phyloP scores from a whole-genome alignment of 2,113 vertebrate species.

The Leuciscus idus region DNA sequence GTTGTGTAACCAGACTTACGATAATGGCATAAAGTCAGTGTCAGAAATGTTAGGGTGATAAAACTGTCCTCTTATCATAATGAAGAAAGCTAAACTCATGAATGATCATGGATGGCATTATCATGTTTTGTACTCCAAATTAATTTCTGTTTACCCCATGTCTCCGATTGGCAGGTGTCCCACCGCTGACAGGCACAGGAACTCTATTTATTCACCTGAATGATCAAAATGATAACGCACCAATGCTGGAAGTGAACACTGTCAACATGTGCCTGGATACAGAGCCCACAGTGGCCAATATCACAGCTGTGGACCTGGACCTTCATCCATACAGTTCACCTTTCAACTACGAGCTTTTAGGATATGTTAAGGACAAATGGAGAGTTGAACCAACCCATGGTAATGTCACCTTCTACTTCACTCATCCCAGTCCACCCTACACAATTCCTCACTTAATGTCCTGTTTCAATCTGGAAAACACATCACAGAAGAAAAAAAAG shows the following conservation, averaged over 20 bases:
- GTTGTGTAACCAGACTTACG: too few relatives aligned
- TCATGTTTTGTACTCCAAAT: background rate
- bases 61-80: too few relatives aligned
- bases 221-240: slow-evolving; percentile 50
- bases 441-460: background rate
- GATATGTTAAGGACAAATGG: slow-evolving; percentile 45
- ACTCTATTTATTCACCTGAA: slow-evolving; percentile 41
- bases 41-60: too few relatives aligned
- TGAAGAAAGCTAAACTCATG: too few relatives aligned
- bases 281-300: background rate
- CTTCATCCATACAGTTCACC: slow-evolving; percentile 40
- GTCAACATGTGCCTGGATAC: slow-evolving; percentile 26
- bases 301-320: slow-evolving; percentile 51
- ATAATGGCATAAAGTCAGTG: too few relatives aligned
- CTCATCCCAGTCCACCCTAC: background rate
- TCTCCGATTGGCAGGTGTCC: slow-evolving; percentile 61
- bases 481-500: background rate
- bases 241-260: background rate
- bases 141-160: background rate
- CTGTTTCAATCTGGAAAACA: background rate
- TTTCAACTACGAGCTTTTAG: slow-evolving; percentile 45
- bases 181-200: slow-evolving; percentile 61
- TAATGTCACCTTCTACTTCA: background rate
- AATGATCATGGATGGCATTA: too few relatives aligned
- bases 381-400: slow-evolving; percentile 50